Percentiles rank a stretch among this genome's conserved stretches.
Evolutionary conservation across 2,888 invertebrate genomes (phyloP).

Genomic region (Lutraria lutraria): DNA sequence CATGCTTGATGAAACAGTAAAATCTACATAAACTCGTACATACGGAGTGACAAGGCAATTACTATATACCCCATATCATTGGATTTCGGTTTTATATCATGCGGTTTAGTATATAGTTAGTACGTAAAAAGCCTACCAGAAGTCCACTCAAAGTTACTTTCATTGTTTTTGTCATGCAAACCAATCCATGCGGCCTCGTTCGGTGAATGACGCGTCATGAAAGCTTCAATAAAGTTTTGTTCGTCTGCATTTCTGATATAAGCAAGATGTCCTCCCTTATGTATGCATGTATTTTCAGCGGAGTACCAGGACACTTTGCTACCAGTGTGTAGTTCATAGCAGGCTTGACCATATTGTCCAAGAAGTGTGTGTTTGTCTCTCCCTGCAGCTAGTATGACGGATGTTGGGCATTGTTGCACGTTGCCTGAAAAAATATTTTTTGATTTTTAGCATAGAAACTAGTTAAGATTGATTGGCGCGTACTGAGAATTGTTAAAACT

Average conservation of each 20-base stretch:
- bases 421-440: conserved; percentile 14
- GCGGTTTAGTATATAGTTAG: no score
- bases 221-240: conserved; percentile 46
- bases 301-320: conserved; percentile 36
- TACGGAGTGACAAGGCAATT: no score
- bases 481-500: no score
- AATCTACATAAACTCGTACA: no score
- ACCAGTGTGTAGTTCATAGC: conserved; percentile 48
- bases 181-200: conserved; percentile 61
- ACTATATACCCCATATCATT: no score
- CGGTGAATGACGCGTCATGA: conserved; percentile 39
- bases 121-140: neutral
- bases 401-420: neutral
- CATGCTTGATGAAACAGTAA: no score
- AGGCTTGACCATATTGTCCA: conserved; percentile 45
- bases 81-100: no score
- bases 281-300: conserved; percentile 39
- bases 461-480: no score
- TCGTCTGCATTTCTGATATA: conserved; percentile 48
- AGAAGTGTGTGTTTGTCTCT: conserved; percentile 5
- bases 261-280: conserved; percentile 49
- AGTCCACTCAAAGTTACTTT: conserved; percentile 34
- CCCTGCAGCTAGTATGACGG: neutral
- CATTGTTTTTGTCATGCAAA: conserved; percentile 40
- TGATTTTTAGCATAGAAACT: no score